phyloP scores from a whole-genome alignment of 2,888 invertebrate species.

The Lepidocyrtinus sp. region DNA sequence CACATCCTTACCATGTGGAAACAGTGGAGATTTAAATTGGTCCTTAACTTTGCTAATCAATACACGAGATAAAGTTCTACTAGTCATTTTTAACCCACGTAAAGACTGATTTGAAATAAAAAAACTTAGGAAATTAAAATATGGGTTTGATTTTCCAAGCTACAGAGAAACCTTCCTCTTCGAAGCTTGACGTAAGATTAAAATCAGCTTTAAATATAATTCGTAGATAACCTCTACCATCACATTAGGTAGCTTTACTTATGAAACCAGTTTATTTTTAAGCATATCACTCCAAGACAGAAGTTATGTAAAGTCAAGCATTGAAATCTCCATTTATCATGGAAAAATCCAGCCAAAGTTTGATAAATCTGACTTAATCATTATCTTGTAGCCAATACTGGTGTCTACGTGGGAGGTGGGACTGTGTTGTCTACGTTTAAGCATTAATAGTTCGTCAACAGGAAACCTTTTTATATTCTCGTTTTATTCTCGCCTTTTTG shows the following conservation, averaged over 20 bases:
- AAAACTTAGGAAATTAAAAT: background rate
- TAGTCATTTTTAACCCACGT: background rate
- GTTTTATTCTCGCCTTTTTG: too few species aligned
- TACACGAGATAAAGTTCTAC: background rate
- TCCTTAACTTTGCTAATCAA: conserved; percentile 4
- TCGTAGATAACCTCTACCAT: too few species aligned
- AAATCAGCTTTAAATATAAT: too few species aligned
- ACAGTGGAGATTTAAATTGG: background rate
- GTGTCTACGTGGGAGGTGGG: too few species aligned
- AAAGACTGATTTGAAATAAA: background rate
- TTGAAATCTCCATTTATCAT: background rate
- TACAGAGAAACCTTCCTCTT: background rate
- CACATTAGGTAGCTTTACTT: too few species aligned
- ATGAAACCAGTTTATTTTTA: background rate
- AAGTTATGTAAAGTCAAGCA: background rate
- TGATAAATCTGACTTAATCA: too few species aligned
- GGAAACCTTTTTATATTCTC: too few species aligned
- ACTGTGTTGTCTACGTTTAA: too few species aligned
- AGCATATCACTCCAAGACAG: background rate
- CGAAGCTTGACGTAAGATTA: background rate
- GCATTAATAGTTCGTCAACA: too few species aligned
- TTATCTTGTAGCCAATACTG: too few species aligned
- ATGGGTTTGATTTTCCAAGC: background rate
- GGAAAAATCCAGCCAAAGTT: background rate
- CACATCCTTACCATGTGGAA: background rate